Evolutionary conservation across 2,113 vertebrate species (phyloP).

Genomic region (Lepus timidus): DNA sequence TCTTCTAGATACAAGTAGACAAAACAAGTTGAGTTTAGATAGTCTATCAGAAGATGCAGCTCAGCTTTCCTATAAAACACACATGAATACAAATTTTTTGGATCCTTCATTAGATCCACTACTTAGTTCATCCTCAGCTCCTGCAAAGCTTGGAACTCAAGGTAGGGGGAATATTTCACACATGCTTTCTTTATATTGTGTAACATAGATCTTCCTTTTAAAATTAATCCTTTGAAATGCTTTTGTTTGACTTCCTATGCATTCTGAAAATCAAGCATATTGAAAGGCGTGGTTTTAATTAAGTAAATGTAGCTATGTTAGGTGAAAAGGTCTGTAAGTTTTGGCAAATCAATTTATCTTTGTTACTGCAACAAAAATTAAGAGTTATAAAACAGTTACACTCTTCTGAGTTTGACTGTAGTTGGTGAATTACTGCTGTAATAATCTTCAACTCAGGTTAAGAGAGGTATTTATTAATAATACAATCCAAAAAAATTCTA

Average conservation of each 20-base stretch:
- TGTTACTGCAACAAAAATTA: background rate
- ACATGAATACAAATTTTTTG: constrained; percentile 85
- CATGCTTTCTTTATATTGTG: background rate
- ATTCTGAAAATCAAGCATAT: background rate
- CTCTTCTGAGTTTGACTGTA: background rate
- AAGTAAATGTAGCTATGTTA: background rate
- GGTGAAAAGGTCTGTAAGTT: background rate
- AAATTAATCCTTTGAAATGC: background rate
- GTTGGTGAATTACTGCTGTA: background rate
- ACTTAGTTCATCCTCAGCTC: constrained; percentile 88
- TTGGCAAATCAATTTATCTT: background rate
- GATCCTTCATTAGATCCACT: constrained; percentile 91
- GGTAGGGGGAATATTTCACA: constrained; percentile 87
- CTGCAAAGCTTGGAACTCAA: constrained; percentile 90
- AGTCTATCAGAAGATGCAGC: constrained; percentile 91
- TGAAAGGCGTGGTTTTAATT: background rate
- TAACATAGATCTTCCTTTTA: background rate
- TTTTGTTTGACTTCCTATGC: background rate
- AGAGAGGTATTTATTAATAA: background rate
- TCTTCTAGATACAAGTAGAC: constrained; percentile 93
- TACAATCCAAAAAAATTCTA: background rate
- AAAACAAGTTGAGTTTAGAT: constrained; percentile 88
- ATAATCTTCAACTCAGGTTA: background rate
- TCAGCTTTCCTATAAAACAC: constrained; percentile 88
- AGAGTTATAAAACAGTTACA: background rate